Evolutionary conservation across 1,140 invertebrate species (phyloP), one percentile per base, ranked within the genome.

Genomic region (Lineus longissimus): DNA sequence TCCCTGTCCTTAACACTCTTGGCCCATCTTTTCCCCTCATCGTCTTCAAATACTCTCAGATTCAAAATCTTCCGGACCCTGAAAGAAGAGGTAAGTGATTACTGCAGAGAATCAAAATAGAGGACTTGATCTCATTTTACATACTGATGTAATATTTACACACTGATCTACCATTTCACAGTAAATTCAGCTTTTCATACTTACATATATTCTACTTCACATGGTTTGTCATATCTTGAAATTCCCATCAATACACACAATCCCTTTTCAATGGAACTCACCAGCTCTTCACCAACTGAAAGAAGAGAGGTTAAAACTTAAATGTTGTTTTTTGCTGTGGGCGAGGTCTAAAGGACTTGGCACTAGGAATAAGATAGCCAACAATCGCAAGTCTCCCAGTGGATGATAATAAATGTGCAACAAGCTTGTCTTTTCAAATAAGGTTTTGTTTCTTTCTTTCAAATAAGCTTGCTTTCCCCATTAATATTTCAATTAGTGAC

Each of bases 141-240:
- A 55, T 23, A 55, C 23, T 15, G 23, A 15, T 13, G 13, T 13
- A 15, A 15, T 15, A 55, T 15, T 62, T 17, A 17, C 6, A 1
- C 25, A 58, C 25, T 55, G 22, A 15, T 1, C 17, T 57, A n/a
- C 23, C n/a, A 25, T 23, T 40, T 63, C 27, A 15, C 23, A 55
- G 23, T 15, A 61, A 61, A 45, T 1, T 2, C 11, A n/a, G 36
- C 4, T n/a, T 56, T 2, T 19, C 15, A 17, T 54, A 67, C 86
- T 86, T 87, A 94, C 90, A 95, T 89, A 73, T 90, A 95, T 74
- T 95, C 90, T 55, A 91, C 87, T 83, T 96, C 93, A 65, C 87
- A 87, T 54, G 79, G 74, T 1, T 87, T 90, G 72, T 96, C 94
- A 74, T 87, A 86, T 72, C 84, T 85, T 61, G 87, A 88, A 59